A percentile compares a stretch with the other conserved stretches of the same genome.
Evolutionary conservation across 2,888 invertebrate species (phyloP).

Genomic region (Epinotia bilunana): DNA sequence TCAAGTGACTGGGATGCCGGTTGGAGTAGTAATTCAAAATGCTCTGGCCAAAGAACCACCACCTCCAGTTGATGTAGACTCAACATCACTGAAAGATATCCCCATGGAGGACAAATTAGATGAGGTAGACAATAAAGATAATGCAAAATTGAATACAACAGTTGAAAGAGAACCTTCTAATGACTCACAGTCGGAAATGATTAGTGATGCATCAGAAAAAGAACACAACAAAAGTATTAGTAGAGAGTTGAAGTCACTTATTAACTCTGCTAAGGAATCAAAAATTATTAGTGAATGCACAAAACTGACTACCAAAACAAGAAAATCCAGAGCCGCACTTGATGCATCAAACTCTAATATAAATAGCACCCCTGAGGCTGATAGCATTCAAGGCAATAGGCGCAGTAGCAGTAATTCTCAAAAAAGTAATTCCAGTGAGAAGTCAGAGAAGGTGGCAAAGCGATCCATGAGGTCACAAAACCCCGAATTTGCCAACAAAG

Average conservation of each 20-base stretch:
- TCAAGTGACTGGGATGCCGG: slow-evolving; percentile 42
- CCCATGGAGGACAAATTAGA: slow-evolving; percentile 14
- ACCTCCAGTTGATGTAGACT: slow-evolving; percentile 40
- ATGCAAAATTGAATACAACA: slow-evolving; percentile 49
- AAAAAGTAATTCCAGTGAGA: slow-evolving; percentile 71
- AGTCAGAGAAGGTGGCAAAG: slow-evolving; percentile 68
- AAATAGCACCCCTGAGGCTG: slow-evolving; percentile 70
- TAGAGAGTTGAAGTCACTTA: slow-evolving; percentile 86
- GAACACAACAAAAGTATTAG: slow-evolving; percentile 76
- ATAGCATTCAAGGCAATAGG: slow-evolving; percentile 63
- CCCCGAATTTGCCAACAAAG: slow-evolving; percentile 86
- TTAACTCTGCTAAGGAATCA: slow-evolving; percentile 88
- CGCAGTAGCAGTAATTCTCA: slow-evolving; percentile 71
- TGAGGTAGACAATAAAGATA: slow-evolving; percentile 47
- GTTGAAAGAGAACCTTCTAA: slow-evolving; percentile 61
- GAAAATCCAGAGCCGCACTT: slow-evolving; percentile 73
- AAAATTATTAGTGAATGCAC: slow-evolving; percentile 86
- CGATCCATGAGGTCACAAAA: slow-evolving; percentile 86
- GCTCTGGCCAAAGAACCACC: slow-evolving; percentile 40
- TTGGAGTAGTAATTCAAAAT: slow-evolving; percentile 36
- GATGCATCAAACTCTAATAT: slow-evolving; percentile 76
- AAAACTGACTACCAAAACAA: slow-evolving; percentile 79
- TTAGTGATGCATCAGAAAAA: slow-evolving; percentile 66
- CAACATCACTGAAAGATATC: slow-evolving; percentile 32
- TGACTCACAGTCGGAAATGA: slow-evolving; percentile 64